Conservation (phyloP, 2,888 invertebrate genomes). For the Mongoloraphidia duomilia region DNA sequence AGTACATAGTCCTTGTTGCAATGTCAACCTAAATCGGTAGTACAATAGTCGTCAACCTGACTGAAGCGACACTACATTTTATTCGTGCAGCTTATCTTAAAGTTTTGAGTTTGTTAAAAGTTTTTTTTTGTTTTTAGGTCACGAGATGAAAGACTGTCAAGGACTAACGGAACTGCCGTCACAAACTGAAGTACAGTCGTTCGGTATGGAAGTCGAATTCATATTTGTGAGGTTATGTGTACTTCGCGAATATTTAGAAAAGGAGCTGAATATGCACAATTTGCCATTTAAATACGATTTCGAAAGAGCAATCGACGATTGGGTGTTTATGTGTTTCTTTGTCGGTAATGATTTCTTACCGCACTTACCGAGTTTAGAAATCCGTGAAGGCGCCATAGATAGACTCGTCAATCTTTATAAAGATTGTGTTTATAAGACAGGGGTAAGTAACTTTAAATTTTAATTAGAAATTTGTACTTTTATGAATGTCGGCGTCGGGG, state of each 20-base stretch:
- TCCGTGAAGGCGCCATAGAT: constrained; percentile 93
- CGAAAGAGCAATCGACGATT: constrained; percentile 92
- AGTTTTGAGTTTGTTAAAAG: background rate
- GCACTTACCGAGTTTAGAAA: constrained; percentile 94
- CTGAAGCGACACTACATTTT: background rate
- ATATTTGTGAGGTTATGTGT: constrained; percentile 90
- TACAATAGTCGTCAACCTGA: no score
- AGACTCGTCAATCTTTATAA: constrained; percentile 86
- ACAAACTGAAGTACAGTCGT: constrained; percentile 41
- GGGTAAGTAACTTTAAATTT: constrained; percentile 34
- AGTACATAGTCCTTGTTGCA: no score
- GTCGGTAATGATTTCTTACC: constrained; percentile 98
- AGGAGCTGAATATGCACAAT: constrained; percentile 79
- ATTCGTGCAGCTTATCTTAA: background rate
- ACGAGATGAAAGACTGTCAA: constrained; percentile 87
- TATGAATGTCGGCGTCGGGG: no score
- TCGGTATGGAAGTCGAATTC: constrained; percentile 66
- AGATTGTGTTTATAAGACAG: constrained; percentile 84
- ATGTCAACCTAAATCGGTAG: no score
- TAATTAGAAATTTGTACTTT: no score
- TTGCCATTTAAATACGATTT: constrained; percentile 90
- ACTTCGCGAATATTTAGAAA: constrained; percentile 82
- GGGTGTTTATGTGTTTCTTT: constrained; percentile 99
- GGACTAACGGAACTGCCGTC: constrained; percentile 51
- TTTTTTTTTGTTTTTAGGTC: constrained; percentile 40